phyloP scores from a whole-genome alignment of 2,797 vertebrate species.

The Garrulus glandarius region DNA sequence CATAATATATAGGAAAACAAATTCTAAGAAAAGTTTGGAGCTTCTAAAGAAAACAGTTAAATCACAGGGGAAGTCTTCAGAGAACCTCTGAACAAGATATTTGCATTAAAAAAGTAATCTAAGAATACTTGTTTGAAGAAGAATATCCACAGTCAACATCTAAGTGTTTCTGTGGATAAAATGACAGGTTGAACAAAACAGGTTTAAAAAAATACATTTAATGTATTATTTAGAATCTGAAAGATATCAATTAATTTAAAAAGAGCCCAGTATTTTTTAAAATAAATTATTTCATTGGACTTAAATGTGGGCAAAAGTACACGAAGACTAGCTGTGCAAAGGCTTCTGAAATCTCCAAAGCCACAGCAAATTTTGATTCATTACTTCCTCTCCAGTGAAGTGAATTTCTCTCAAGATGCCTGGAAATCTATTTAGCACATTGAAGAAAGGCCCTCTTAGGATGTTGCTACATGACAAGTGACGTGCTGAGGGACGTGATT shows the following conservation, averaged over 20 bases:
- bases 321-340: not conserved
- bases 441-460: not conserved
- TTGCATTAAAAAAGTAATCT: not conserved
- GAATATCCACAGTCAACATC: not conserved
- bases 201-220: not conserved
- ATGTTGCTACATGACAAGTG: not conserved
- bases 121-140: not conserved
- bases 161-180: not conserved
- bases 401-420: not conserved
- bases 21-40: not conserved
- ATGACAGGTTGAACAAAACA: not conserved
- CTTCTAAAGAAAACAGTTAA: not conserved
- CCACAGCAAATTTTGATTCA: not conserved
- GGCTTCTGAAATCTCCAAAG: not conserved
- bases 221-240: not conserved
- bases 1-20: not conserved
- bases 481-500: not conserved
- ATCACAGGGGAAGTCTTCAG: not conserved
- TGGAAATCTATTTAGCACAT: not conserved
- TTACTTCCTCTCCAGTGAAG: not conserved
- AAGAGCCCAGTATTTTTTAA: accelerated
- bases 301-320: not conserved
- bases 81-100: not conserved
- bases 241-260: not conserved
- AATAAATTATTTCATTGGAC: not conserved